These are phyloP conservation scores for Ochotona curzoniae DNA, from an alignment of 2,113 vertebrate species.

Conservation along the genomic window DNA sequence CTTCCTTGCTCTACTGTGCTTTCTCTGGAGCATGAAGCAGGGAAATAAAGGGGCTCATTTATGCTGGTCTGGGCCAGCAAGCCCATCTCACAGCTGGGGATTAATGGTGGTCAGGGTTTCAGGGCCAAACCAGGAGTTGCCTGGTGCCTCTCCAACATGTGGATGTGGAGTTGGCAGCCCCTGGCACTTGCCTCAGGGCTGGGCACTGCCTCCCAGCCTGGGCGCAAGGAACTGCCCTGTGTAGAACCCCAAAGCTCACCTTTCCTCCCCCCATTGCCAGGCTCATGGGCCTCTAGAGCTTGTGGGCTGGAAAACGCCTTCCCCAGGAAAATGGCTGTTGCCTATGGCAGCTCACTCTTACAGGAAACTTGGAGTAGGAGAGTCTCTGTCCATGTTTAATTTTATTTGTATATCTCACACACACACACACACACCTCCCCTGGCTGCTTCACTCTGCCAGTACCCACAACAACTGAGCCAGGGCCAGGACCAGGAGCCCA, in stretches of 20 bases:
- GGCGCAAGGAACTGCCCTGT: no score
- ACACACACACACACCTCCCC: no score
- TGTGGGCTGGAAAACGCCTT: background rate
- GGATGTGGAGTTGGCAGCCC: background rate
- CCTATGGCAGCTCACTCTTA: no score
- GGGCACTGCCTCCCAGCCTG: background rate
- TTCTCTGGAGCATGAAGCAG: background rate
- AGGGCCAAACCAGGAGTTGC: slow-evolving; percentile 43
- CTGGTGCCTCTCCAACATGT: slow-evolving; percentile 20
- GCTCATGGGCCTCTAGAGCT: background rate
- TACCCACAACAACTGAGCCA: no score
- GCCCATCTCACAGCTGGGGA: slow-evolving; percentile 31
- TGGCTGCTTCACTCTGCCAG: no score
- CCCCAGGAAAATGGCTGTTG: background rate
- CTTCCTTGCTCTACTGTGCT: slow-evolving; percentile 29
- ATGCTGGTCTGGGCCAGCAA: background rate
- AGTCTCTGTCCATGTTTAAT: no score
- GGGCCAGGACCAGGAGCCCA: no score
- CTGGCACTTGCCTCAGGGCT: background rate
- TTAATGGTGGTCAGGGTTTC: background rate
- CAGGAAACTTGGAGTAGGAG: no score
- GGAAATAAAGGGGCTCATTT: slow-evolving; percentile 65
- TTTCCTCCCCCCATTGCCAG: background rate
- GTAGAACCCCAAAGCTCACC: no score
- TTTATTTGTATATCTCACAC: no score